These are phyloP conservation scores for Scelioninae gen. 1 DNA, from an alignment of 2,888 invertebrate species.

Conservation along the genomic window DNA sequence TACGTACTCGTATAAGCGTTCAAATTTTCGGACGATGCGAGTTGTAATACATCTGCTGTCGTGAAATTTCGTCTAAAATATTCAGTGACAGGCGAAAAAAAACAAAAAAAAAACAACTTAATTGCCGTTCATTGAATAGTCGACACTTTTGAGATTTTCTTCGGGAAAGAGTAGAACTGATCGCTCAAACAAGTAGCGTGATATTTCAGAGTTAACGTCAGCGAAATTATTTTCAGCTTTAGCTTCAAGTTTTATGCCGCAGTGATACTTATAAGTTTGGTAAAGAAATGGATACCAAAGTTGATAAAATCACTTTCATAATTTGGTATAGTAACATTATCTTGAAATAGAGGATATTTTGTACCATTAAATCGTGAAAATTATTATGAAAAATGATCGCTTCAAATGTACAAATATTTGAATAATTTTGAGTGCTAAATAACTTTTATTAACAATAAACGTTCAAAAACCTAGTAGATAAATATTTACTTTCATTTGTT, in stretches of 20 bases:
- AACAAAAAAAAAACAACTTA: constrained; percentile 32
- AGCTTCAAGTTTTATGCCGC: not conserved
- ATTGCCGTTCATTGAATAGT: constrained; percentile 45
- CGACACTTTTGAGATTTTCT: constrained; percentile 31
- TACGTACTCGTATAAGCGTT: constrained; percentile 48
- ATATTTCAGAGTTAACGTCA: constrained; percentile 27
- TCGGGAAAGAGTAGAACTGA: constrained; percentile 29
- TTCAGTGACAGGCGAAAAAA: constrained; percentile 48
- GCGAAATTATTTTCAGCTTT: constrained; percentile 28
- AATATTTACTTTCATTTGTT: too few species aligned
- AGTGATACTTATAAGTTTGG: not conserved
- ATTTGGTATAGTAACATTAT: not conserved
- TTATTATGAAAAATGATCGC: too few species aligned
- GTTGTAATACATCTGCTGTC: constrained; percentile 53
- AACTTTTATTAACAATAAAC: too few species aligned
- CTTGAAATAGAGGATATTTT: too few species aligned
- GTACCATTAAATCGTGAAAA: too few species aligned
- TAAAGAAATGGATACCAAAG: not conserved
- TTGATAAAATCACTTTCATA: constrained; percentile 3
- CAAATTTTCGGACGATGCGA: constrained; percentile 42
- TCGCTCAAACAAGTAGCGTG: constrained; percentile 32
- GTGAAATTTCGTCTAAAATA: constrained; percentile 33
- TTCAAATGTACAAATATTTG: too few species aligned
- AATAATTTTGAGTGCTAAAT: too few species aligned
- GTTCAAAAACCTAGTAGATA: too few species aligned